Base-by-base conservation (phyloP, 2,888 invertebrate genomes). In the Bellardia bayeri region DNA sequence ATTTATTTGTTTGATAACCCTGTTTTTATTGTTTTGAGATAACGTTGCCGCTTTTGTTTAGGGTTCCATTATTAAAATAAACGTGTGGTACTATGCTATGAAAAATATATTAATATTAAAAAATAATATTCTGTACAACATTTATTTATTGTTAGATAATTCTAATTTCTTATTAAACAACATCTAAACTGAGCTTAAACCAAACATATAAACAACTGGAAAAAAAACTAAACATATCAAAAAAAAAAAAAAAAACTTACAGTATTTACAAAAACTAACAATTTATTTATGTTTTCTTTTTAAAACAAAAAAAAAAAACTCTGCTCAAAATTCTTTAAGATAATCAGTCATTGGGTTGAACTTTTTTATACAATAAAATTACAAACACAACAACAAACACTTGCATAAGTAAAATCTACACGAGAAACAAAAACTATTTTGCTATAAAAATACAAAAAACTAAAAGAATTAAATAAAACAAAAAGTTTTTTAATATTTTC, bases 181-280 rank as follows among this genome's bases (percentile, higher is more conserved):
- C 1, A 63, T 63, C 51, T 79, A 71, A 82, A 7, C 75, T 61
- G 87, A 87, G 82, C 82, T 87, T 87, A 85, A 64, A 63, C 33
- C 16, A 51, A 64, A 63, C 14, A 85, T 45, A 74, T 23, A 75
- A 68, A 85, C 58, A 76, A 81, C 64, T 63, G 33, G n/a, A n/a
- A 74, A 63, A 56, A 11, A 66, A 82, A 79, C 72, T 58, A 87
- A 87, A 83, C 76, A 84, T 84, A 86, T 83, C 86, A 85, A 71
- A 51, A 9, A 68, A 51, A 54, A 37, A 85, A 71, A 51, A 9
- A 68, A 51, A 54, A 37, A 75, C 68, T 63, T 54, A 80, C 58
- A 66, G 30, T 74, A 69, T 75, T 74, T 68, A 85, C 23, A 74
- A 75, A 40, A 45, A 75, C 68, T 42, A 14, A 23, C 14, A 33